phyloP scores from a whole-genome alignment of 2,888 invertebrate species.

The Phaonia tiefii region DNA sequence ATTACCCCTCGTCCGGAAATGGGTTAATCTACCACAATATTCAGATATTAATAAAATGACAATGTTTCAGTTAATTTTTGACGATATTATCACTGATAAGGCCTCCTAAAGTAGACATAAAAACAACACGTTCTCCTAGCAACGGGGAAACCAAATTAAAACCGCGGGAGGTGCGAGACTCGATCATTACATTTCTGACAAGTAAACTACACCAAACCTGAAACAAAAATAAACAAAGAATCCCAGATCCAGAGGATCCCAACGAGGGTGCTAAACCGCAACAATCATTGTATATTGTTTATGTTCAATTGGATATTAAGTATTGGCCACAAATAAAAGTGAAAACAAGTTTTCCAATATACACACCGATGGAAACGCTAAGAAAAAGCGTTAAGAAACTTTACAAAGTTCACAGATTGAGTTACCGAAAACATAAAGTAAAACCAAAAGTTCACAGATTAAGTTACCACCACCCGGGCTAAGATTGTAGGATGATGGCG shows the following conservation, averaged over 20 bases:
- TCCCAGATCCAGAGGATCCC: not conserved
- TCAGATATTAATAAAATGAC: not conserved
- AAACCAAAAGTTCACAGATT: slow-evolving; percentile 28
- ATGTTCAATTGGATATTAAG: not conserved
- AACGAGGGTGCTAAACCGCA: not conserved
- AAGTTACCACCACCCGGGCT: not conserved
- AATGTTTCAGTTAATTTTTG: not conserved
- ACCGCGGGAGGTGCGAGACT: slow-evolving; percentile 1
- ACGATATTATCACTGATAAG: slow-evolving; percentile 10
- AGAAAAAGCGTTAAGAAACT: slow-evolving; percentile 3
- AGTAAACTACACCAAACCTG: slow-evolving; percentile 10
- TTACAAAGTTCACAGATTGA: slow-evolving; percentile 46
- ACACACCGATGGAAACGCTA: not conserved
- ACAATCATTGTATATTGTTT: slow-evolving; percentile 36
- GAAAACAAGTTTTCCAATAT: slow-evolving; percentile 24
- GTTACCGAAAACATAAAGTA: slow-evolving; percentile 18
- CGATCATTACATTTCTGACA: no score
- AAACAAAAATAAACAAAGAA: no score
- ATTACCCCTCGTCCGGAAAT: no score
- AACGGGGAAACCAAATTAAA: slow-evolving; percentile 43
- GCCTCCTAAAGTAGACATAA: slow-evolving; percentile 37
- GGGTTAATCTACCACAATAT: not conserved
- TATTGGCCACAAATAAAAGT: slow-evolving; percentile 27
- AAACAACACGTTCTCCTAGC: slow-evolving; percentile 19
- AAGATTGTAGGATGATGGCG: not conserved